Evolutionary conservation across 2,797 vertebrate genomes (phyloP).

Genomic region (Megalops cyprinoides): DNA sequence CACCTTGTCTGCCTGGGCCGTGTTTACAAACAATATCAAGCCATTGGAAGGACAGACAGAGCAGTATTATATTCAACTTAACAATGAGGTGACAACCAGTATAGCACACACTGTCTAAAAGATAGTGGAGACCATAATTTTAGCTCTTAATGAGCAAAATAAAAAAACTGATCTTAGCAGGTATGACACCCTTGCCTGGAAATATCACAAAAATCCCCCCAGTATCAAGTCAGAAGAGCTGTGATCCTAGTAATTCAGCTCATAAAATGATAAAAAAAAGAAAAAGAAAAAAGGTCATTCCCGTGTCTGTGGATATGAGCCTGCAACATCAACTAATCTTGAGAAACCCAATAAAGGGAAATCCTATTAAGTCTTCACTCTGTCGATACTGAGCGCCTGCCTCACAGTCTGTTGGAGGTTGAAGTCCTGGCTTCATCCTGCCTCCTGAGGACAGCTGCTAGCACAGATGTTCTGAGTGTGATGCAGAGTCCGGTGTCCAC

Average conservation of each 20-base stretch:
- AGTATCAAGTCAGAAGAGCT: conserved; percentile 1
- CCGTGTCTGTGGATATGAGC: not conserved
- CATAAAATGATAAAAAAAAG: conserved; percentile 8
- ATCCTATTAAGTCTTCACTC: not conserved
- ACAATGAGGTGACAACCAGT: conserved; percentile 6
- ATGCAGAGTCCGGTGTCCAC: not conserved
- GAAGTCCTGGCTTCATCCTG: not conserved
- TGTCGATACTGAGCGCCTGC: not conserved
- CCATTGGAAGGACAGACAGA: not conserved
- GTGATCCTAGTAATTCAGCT: conserved; percentile 36
- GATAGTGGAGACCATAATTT: not conserved
- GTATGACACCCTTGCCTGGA: not conserved
- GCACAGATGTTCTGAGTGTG: conserved; percentile 22
- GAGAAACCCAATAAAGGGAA: conserved; percentile 28
- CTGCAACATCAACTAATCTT: conserved; percentile 12
- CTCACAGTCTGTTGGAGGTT: not conserved
- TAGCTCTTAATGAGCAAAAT: not conserved
- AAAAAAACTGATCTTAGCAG: not conserved
- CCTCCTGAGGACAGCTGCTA: conserved; percentile 24
- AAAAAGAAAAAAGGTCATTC: not conserved
- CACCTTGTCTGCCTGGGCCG: conserved; percentile 23
- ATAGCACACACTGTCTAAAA: not conserved
- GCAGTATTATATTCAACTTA: not conserved
- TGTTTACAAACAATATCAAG: too few relatives aligned
- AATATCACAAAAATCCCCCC: not conserved